Percentiles rank a stretch among this genome's conserved stretches.
Evolutionary conservation across 1,140 invertebrate genomes (phyloP).

Genomic region (Drosophila burlai): DNA sequence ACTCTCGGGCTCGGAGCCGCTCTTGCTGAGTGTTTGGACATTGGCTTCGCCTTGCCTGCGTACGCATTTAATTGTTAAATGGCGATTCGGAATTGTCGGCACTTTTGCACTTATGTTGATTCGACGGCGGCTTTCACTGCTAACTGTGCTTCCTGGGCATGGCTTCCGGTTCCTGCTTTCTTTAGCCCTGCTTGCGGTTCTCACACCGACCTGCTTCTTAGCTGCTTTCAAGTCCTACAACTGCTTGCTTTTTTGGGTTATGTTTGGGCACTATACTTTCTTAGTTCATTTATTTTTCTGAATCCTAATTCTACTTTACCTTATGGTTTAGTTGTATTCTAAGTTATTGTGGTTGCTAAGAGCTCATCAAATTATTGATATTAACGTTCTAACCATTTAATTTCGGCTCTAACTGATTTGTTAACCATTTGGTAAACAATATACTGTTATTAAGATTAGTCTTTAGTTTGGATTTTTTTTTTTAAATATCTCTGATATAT

Average conservation of each 20-base stretch:
- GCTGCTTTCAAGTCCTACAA: too few relatives aligned
- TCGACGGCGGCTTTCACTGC: slow-evolving; percentile 32
- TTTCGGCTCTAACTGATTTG: not conserved
- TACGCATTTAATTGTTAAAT: slow-evolving; percentile 75
- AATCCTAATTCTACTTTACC: not conserved
- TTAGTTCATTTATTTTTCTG: not conserved
- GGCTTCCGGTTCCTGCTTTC: slow-evolving; percentile 30
- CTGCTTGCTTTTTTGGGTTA: not conserved
- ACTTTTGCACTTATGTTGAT: slow-evolving; percentile 27
- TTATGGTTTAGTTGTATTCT: not conserved
- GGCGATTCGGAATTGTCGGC: slow-evolving; percentile 39
- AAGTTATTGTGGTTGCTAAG: too few relatives aligned
- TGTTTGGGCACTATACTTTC: not conserved
- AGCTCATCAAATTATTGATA: not conserved
- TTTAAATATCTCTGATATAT: not conserved
- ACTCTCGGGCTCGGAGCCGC: slow-evolving; percentile 24
- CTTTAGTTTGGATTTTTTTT: not conserved
- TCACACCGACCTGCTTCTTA: not conserved
- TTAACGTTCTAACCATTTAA: not conserved
- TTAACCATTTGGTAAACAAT: not conserved
- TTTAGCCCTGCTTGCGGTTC: not conserved
- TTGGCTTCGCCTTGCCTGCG: slow-evolving; percentile 61
- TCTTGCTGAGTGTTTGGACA: slow-evolving; percentile 68
- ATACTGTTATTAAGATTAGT: not conserved
- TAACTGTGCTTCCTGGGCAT: slow-evolving; percentile 30